Evolutionary conservation across 2,797 vertebrate genomes (phyloP), one percentile per base, ranked within the genome.

Genomic region (Poeciliopsis gracilis): DNA sequence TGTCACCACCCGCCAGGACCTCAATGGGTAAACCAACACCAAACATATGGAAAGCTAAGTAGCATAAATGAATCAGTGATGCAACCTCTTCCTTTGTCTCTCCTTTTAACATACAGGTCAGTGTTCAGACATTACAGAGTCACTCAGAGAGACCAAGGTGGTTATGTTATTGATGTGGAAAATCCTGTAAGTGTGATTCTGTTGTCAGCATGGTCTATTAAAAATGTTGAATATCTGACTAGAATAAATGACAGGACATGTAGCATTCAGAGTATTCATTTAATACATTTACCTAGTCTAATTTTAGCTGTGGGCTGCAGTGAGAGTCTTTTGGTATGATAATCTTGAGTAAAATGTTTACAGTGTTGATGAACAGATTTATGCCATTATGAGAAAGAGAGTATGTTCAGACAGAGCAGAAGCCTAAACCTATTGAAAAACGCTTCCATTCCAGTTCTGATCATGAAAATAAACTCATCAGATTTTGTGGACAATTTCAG

Each of bases 51-150:
- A 66, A n/a, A 16, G n/a, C 23, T 25, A 66, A 55, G 63, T 73
- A 77, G 49, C 43, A 43, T 61, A 75, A 74, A 59, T 61, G 30
- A 30, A 1, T 28, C 55, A 30, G 28, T 18, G 7, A 71, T 49
- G 7, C 12, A 3, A 6, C 59, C 16, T n/a, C 67, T 43, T 61
- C 7, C 38, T 63, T 20, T 74, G 63, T 70, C 25, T 70, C 5
- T 46, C 4, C 75, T 66, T 72, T 74, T 63, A 41, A 53, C 0
- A 57, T 87, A 1, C 57, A 96, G 95, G 74, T 96, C 93, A 0
- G 92, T 96, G 53, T 88, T 97, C 89, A 95, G 94, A 87, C 97
- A 97, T 93, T 98, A 97, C 89, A 96, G 94, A 30, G 96, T 98
- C 88, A 96, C 96, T 46, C 95, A 93, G 84, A 85, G 85, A n/a